A percentile compares a stretch with the other conserved stretches of the same genome.
Evolutionary conservation across 1,140 invertebrate species (phyloP).

Genomic region (Fopius arisanus): DNA sequence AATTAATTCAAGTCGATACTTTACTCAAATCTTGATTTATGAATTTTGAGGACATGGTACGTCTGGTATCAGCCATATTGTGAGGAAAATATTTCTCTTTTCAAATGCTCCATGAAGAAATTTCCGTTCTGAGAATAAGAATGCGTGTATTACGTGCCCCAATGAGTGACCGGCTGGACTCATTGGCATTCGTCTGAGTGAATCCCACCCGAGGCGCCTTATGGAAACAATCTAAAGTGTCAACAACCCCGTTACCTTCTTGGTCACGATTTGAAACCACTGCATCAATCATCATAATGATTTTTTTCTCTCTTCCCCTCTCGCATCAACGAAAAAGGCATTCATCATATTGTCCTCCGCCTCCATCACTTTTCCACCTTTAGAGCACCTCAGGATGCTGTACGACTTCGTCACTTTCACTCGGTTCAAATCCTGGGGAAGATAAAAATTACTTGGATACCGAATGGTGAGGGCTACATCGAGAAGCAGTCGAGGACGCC

Average conservation of each 20-base stretch:
- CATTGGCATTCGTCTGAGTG: conserved; percentile 38
- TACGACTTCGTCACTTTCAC: conserved; percentile 52
- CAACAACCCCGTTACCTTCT: conserved; percentile 53
- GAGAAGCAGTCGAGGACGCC: conserved; percentile 16
- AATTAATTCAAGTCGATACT: too few species aligned
- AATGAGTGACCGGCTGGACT: conserved; percentile 4
- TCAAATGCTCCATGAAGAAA: conserved; percentile 18
- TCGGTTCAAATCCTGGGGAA: conserved; percentile 40
- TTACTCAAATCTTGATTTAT: too few species aligned
- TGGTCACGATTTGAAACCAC: conserved; percentile 23
- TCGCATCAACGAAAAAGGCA: neutral
- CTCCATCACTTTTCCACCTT: conserved; percentile 7
- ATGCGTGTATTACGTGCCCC: conserved; percentile 8
- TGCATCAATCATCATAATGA: conserved; percentile 26
- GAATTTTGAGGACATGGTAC: too few species aligned
- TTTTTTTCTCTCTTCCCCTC: neutral
- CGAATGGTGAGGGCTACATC: conserved; percentile 27
- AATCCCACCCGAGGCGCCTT: neutral
- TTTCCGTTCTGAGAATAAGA: neutral
- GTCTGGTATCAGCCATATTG: too few species aligned
- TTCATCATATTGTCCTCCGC: conserved; percentile 18
- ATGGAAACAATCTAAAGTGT: conserved; percentile 42
- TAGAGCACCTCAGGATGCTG: conserved; percentile 16
- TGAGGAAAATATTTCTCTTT: too few species aligned
- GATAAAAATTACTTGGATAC: conserved; percentile 18